These are phyloP conservation scores for Heliconius ethilla DNA, from an alignment of 2,888 invertebrate species.

Conservation along the genomic window DNA sequence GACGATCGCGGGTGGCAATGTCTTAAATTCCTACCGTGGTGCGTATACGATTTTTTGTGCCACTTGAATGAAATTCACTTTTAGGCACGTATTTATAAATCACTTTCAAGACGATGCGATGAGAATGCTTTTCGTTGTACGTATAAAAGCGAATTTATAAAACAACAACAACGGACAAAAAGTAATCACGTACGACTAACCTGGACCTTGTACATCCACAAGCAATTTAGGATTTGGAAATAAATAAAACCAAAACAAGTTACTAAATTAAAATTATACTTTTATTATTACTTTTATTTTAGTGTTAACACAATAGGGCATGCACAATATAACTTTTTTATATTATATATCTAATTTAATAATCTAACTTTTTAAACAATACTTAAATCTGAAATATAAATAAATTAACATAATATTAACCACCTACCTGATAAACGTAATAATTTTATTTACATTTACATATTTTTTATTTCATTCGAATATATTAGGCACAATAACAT, in stretches of 20 bases:
- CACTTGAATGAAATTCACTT: no score
- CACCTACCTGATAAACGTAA: constrained; percentile 5
- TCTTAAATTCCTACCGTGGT: no score
- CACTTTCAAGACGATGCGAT: no score
- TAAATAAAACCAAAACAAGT: not conserved
- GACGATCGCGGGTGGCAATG: no score
- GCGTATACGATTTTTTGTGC: no score
- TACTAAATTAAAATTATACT: not conserved
- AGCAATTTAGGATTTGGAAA: not conserved
- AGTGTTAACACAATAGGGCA: constrained; percentile 10
- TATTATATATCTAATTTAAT: constrained; percentile 5
- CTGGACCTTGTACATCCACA: not conserved
- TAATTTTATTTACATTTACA: not conserved
- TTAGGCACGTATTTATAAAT: no score
- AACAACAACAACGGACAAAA: no score
- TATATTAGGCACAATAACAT: constrained; percentile 18
- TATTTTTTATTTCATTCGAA: not conserved
- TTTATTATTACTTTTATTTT: constrained; percentile 3
- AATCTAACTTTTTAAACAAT: constrained; percentile 7
- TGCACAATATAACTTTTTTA: constrained; percentile 1
- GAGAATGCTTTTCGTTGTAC: no score
- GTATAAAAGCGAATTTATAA: no score
- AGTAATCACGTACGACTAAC: no score
- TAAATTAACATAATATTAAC: constrained; percentile 11
- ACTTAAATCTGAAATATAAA: constrained; percentile 9